Base-by-base conservation (phyloP, 2,797 vertebrate species). In the Cossypha niveicapilla region DNA sequence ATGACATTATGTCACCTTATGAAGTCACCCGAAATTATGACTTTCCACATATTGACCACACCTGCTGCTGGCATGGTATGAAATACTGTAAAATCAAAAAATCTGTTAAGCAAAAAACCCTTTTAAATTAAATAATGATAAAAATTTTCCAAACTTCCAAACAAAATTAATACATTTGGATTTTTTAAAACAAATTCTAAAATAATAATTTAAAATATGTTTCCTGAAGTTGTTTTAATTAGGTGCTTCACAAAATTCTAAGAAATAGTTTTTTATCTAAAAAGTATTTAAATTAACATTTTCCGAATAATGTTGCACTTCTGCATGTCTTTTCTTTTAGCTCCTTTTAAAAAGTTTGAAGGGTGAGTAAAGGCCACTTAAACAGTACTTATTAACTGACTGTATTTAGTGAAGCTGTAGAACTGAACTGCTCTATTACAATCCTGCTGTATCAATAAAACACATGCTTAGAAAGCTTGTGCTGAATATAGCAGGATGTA, bases 11-110 rank as follows among this genome's bases (percentile, higher is more conserved):
- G 53, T 44, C 78, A 53, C 45, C 25, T 89, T 71, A 74, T 12
- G 53, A 93, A 87, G 61, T 71, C 56, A 74, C 16, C 82, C 8
- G 5, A 95, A 89, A 74, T 89, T 53, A 94, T 42, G 57, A 58
- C 27, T 89, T 79, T 74, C 67, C 60, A 80, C 75, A 85, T 82
- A 91, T 50, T 94, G 81, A 85, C 50, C 58, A 92, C 63, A 93
- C 48, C 67, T 87, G 81, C 65, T 79, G 34, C 50, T 85, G 34
- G 48, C 34, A 82, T 60, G 32, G 35, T 80, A 88, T 30, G 28
- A 90, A 86, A 93, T 32, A 65, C 17, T 32, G 35, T 54, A 65
- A 93, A 77, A 57, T 19, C 4, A 56, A 84, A 92, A 72, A 50
- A 74, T 18, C 61, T 0, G 0, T 45, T 42, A 54, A 57, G 22